phyloP scores from a whole-genome alignment of 2,888 invertebrate species.

The Drosophila melanosoma region DNA sequence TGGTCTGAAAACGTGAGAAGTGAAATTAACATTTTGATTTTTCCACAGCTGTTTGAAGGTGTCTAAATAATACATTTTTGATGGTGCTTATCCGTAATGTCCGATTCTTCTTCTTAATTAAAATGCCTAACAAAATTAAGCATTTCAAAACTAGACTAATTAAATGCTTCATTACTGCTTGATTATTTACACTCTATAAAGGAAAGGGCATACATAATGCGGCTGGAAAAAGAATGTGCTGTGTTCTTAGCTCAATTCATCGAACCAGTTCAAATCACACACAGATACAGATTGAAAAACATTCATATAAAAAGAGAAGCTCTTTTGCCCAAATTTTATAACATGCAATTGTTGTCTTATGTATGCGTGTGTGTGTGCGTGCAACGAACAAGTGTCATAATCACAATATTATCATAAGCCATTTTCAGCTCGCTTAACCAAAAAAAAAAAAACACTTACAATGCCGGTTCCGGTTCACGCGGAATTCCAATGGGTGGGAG shows the following conservation, averaged over 20 bases:
- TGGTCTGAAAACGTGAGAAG: background rate
- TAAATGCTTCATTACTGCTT: background rate
- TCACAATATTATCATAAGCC: constrained; percentile 2
- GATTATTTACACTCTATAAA: background rate
- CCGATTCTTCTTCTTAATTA: background rate
- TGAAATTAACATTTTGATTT: background rate
- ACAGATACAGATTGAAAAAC: background rate
- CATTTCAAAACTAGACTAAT: background rate
- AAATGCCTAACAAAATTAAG: background rate
- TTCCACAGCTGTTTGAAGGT: background rate
- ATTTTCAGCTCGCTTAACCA: constrained; percentile 13
- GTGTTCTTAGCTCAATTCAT: constrained; percentile 4
- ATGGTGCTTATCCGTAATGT: background rate
- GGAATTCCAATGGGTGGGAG: constrained; percentile 53
- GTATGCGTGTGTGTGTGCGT: constrained; percentile 11
- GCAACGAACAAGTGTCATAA: constrained; percentile 49
- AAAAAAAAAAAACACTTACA: constrained; percentile 58
- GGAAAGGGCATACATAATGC: constrained; percentile 2
- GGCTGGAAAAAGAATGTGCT: background rate
- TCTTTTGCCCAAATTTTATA: constrained; percentile 15
- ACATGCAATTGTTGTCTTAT: constrained; percentile 1
- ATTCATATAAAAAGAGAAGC: constrained; percentile 3
- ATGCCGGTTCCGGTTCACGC: constrained; percentile 60
- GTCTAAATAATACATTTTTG: background rate
- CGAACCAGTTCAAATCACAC: constrained; percentile 24